Evolutionary conservation across 1,140 invertebrate genomes (phyloP).

Genomic region (Cyclina sinensis): DNA sequence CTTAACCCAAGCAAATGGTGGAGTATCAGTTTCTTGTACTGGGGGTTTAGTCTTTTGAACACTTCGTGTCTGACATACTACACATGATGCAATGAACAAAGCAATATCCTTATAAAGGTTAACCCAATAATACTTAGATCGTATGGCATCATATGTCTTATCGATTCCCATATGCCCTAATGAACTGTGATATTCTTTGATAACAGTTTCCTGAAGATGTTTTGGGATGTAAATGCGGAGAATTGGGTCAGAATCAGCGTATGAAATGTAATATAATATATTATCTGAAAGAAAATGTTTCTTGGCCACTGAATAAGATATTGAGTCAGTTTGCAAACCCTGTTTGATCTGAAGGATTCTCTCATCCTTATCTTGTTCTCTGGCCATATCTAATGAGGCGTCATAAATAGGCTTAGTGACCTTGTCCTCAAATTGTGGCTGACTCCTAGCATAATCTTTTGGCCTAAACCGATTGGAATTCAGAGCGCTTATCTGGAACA

Average conservation of each 20-base stretch:
- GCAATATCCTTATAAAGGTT: constrained; percentile 54
- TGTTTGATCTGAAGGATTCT: not conserved
- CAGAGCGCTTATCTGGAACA: constrained; percentile 49
- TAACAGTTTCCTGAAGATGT: constrained; percentile 3
- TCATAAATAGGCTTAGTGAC: not conserved
- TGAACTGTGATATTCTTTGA: constrained; percentile 64
- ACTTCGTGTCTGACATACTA: constrained; percentile 64
- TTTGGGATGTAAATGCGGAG: constrained; percentile 45
- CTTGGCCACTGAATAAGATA: not conserved
- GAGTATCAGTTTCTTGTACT: constrained; percentile 54
- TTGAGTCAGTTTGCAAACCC: not conserved
- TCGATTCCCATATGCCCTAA: constrained; percentile 63
- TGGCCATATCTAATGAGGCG: not conserved
- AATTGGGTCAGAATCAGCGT: constrained; percentile 41
- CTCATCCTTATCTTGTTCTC: constrained; percentile 56
- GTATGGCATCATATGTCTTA: constrained; percentile 37
- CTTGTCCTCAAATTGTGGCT: not conserved
- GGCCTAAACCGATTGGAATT: constrained; percentile 66
- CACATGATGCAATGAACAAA: constrained; percentile 44
- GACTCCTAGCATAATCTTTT: constrained; percentile 35
- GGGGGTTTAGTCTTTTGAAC: constrained; percentile 48
- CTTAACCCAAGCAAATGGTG: constrained; percentile 58
- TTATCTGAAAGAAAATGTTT: constrained; percentile 53
- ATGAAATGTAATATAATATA: constrained; percentile 61
- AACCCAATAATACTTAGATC: constrained; percentile 59